Base-by-base conservation (phyloP, 2,888 invertebrate genomes). In the Tridacna crocea region DNA sequence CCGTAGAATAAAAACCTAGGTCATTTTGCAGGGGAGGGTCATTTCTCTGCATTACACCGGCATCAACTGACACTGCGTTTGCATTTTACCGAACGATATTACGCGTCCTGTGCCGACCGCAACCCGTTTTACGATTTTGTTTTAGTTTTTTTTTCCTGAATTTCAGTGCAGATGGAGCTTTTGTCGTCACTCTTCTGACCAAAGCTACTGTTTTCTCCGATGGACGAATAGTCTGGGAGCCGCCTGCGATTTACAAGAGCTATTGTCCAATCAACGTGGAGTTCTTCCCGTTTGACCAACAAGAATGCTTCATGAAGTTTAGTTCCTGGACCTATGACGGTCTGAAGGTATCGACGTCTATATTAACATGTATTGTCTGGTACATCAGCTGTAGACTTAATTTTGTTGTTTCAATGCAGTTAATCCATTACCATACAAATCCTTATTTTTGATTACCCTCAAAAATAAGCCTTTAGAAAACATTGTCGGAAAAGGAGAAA, bases 251-350 rank as follows among this genome's bases (percentile, higher is more conserved):
- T 94, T 99, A 98, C 95, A 99, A 99, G 94, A 98, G 98, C 0
- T 93, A 94, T 82, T 95, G 95, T 83, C 93, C 94, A 63, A 95
- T 95, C 80, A 96, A 99, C 98, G 93, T 99, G 98, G 99, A 98
- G 92, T 98, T 98, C 95, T 99, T 99, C 95, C 99, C 99, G 87
- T 99, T 99, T 95, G 99, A 99, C 95, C 98, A 99, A 95, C 99
- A 99, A 95, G 97, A 97, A 92, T 99, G 99, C 95, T 98, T 98
- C 95, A 98, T 99, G 98, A 98, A 99, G 96, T 99, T 99, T 94
- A 99, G 99, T 93, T 98, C 98, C 94, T 99, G 99, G 99, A 99
- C 99, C 90, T 99, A 99, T 95, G 98, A 98, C 95, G 98, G 98
- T 10, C 88, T 90, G 27, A 92, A 93, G 97, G 96, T 94, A n/a